A percentile compares a stretch with the other conserved stretches of the same genome.
Evolutionary conservation across 2,113 vertebrate species (phyloP).

Genomic region (Puma concolor): DNA sequence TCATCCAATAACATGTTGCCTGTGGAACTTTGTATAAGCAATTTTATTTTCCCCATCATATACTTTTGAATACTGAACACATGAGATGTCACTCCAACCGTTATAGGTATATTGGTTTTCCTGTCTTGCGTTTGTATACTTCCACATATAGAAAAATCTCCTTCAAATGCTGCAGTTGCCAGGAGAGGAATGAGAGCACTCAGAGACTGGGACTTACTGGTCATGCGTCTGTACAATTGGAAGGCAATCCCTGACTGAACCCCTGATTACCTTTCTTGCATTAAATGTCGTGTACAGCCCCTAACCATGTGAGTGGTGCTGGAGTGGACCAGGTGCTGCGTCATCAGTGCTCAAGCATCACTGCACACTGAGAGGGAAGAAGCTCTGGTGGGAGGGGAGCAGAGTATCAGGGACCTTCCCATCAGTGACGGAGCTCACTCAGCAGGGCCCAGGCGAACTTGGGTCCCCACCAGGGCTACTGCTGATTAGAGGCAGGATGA

Average conservation of each 20-base stretch:
- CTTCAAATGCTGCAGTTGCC: not conserved
- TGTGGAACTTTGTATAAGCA: not conserved
- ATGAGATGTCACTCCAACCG: not conserved
- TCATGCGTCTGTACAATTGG: not conserved
- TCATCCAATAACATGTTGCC: constrained; percentile 13
- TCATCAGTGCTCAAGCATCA: not conserved
- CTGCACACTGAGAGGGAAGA: not conserved
- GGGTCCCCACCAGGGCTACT: not conserved
- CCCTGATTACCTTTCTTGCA: not conserved
- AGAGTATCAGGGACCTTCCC: accelerated
- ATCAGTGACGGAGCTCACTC: no score
- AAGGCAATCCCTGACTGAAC: not conserved
- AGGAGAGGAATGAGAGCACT: not conserved
- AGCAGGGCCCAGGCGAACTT: no score
- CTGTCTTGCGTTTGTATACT: not conserved
- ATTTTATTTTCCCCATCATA: constrained; percentile 27
- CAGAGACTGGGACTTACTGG: not conserved
- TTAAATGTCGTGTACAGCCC: not conserved
- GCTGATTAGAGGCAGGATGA: not conserved
- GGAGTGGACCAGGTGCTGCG: accelerated
- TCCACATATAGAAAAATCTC: not conserved
- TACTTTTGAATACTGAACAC: not conserved
- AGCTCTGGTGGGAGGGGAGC: accelerated
- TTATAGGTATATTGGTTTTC: not conserved
- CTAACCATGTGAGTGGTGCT: not conserved